A percentile compares a stretch with the other conserved stretches of the same genome.
Conservation (phyloP, 2,888 invertebrate species). For the Crepidodera aurea region DNA sequence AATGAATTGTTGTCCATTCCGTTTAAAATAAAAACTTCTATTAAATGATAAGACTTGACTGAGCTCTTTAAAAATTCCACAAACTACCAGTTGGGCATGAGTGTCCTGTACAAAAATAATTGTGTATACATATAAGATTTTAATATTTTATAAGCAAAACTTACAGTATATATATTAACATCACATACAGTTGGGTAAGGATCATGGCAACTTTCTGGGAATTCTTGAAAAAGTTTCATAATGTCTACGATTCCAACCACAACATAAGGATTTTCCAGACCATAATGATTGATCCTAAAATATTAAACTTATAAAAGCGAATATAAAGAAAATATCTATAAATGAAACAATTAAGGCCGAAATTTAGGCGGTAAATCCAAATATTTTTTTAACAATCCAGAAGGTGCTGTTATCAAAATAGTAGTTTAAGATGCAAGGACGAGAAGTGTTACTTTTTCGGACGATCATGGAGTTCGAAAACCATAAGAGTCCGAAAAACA, state of each 20-base stretch:
- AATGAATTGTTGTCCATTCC: slow-evolving; percentile 17
- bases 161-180: slow-evolving; percentile 31
- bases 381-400: no score
- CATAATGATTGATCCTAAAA: slow-evolving; percentile 34
- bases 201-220: slow-evolving; percentile 34
- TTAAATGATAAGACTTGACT: slow-evolving; percentile 26
- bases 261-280: slow-evolving; percentile 12
- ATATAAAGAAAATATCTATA: no score
- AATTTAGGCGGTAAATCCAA: no score
- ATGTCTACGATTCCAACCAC: slow-evolving; percentile 25
- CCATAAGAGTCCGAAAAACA: no score
- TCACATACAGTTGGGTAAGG: slow-evolving; percentile 26
- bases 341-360: no score
- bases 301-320: no score
- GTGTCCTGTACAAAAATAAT: slow-evolving; percentile 15
- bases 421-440: no score
- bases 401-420: no score
- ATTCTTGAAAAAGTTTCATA: slow-evolving; percentile 31
- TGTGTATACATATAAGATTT: background rate
- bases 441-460: no score
- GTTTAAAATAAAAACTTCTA: slow-evolving; percentile 35
- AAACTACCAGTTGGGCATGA: slow-evolving; percentile 17
- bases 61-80: slow-evolving; percentile 33
- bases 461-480: no score
- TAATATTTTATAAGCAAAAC: background rate